A percentile compares a stretch with the other conserved stretches of the same genome.
Evolutionary conservation across 2,888 invertebrate genomes (phyloP).

Genomic region (Minunthozetes semirufus): DNA sequence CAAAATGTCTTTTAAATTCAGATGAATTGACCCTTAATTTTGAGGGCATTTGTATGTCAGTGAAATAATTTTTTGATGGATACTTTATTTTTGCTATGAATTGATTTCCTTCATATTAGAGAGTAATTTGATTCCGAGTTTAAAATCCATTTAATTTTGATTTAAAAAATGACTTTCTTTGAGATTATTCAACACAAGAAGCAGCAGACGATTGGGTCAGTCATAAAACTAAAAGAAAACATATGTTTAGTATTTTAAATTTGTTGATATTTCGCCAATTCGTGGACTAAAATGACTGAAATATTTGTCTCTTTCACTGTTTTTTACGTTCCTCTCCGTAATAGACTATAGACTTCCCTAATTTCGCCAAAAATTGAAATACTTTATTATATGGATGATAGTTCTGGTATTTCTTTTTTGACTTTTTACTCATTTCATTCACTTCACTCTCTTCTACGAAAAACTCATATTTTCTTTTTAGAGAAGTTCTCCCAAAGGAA

Average conservation of each 20-base stretch:
- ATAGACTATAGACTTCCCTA: background rate
- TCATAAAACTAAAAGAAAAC: background rate
- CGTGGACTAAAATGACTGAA: conserved; percentile 24
- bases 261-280: conserved; percentile 24
- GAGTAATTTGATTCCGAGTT: too few species aligned
- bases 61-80: too few species aligned
- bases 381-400: conserved; percentile 7
- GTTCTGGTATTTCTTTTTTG: background rate
- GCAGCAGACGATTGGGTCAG: background rate
- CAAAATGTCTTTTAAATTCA: background rate
- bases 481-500: conserved; percentile 19
- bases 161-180: too few species aligned
- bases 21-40: too few species aligned
- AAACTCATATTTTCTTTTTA: conserved; percentile 16
- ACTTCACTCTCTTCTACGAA: background rate
- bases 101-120: too few species aligned
- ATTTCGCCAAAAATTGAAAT: background rate
- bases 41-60: too few species aligned
- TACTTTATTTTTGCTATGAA: too few species aligned
- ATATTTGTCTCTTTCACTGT: background rate
- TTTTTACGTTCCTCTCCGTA: background rate
- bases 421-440: background rate
- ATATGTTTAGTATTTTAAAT: conserved; percentile 27
- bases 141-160: too few species aligned
- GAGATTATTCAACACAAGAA: background rate